Conservation (phyloP, 2,113 vertebrate species). For the Sarotherodon lohbergeri region DNA sequence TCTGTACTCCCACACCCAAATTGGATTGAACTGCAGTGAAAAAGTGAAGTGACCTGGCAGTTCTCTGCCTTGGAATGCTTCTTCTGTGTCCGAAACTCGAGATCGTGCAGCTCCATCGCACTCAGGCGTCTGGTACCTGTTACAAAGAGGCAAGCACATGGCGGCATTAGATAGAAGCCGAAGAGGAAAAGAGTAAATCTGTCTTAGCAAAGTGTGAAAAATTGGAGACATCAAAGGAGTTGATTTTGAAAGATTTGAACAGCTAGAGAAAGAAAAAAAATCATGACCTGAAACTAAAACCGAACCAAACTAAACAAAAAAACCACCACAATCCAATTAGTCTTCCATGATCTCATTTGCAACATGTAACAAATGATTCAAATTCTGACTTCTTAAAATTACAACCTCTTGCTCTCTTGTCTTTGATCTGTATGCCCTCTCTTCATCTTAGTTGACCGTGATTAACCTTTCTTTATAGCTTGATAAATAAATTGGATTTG, state of each 20-base stretch:
- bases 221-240: background rate
- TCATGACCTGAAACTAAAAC: background rate
- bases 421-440: background rate
- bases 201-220: background rate
- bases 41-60: slow-evolving; percentile 78
- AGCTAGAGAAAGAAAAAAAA: background rate
- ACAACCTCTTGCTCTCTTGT: background rate
- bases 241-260: background rate
- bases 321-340: background rate
- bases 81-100: slow-evolving; percentile 78
- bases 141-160: slow-evolving; percentile 3
- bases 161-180: background rate
- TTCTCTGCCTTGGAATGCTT: slow-evolving; percentile 90
- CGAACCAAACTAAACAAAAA: background rate
- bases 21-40: background rate
- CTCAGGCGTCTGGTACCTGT: slow-evolving; percentile 90
- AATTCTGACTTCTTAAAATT: background rate
- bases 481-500: background rate
- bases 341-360: background rate
- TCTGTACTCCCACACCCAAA: background rate
- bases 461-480: background rate
- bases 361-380: background rate
- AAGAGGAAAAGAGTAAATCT: background rate
- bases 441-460: background rate
- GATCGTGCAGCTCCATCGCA: slow-evolving; percentile 86